phyloP scores from a whole-genome alignment of 37 sponge, comb jelly and placozoan genomes.

The Petrosia ficiformis region DNA sequence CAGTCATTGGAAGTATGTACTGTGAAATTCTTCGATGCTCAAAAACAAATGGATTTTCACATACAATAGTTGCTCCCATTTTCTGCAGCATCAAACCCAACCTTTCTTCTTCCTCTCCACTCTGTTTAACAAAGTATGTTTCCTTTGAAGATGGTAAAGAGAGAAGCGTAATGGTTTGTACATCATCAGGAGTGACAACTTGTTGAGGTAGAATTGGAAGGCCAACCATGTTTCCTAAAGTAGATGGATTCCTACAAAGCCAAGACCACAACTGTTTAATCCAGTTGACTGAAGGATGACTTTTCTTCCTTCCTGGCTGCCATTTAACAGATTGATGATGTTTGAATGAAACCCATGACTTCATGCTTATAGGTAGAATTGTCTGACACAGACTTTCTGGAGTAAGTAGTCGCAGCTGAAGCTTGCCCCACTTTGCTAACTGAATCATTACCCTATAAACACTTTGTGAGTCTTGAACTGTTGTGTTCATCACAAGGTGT shows the following conservation, averaged over 20 bases:
- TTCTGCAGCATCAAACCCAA: neutral
- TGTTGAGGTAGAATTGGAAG: conserved; percentile 23
- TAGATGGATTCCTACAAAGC: conserved; percentile 1
- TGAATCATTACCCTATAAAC: no score
- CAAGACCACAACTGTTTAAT: conserved; percentile 43
- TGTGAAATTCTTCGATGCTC: neutral
- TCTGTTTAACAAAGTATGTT: neutral
- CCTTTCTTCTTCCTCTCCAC: neutral
- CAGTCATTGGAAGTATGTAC: neutral
- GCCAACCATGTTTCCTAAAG: neutral
- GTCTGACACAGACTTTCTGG: conserved; percentile 9
- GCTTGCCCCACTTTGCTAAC: neutral
- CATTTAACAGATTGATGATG: conserved; percentile 5
- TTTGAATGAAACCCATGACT: conserved; percentile 25
- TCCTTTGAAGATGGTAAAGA: neutral
- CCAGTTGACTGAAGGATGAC: conserved; percentile 44
- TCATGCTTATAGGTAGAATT: conserved; percentile 23
- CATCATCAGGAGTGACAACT: neutral
- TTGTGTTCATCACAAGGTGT: neutral
- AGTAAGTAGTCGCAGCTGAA: conserved; percentile 7
- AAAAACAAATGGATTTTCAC: conserved; percentile 19
- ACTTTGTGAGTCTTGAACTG: no score
- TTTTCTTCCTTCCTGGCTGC: conserved; percentile 12
- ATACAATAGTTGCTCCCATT: neutral
- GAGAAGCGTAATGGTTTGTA: neutral